These are phyloP conservation scores for Crematogaster levior DNA, from an alignment of 2,888 invertebrate genomes.

Conservation along the genomic window DNA sequence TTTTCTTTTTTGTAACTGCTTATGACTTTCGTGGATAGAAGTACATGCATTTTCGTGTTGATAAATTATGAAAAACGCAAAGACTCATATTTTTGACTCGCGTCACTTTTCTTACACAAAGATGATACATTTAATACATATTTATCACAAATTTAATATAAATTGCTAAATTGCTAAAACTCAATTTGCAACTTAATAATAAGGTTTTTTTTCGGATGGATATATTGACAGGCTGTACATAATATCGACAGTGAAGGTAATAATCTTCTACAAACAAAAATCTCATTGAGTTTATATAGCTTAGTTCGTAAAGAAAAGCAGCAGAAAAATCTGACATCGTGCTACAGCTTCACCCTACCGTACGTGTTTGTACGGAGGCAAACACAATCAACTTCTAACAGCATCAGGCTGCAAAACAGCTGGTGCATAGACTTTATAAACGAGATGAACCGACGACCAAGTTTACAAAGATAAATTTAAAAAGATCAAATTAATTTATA, in stretches of 20 bases:
- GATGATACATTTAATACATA: neutral
- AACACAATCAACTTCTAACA: slow-evolving; percentile 58
- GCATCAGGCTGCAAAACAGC: neutral
- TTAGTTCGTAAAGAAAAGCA: slow-evolving; percentile 59
- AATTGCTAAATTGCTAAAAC: neutral
- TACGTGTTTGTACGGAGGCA: slow-evolving; percentile 43
- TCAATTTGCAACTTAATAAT: slow-evolving; percentile 21
- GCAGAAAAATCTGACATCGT: slow-evolving; percentile 59
- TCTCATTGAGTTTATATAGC: slow-evolving; percentile 62
- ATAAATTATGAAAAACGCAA: no score
- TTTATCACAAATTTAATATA: neutral
- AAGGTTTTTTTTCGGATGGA: slow-evolving; percentile 22
- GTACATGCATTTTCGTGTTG: no score
- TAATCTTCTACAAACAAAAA: slow-evolving; percentile 64
- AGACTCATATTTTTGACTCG: no score
- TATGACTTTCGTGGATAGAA: no score
- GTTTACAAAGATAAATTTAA: neutral
- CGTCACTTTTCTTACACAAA: no score
- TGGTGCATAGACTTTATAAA: slow-evolving; percentile 11
- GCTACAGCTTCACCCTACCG: slow-evolving; percentile 16
- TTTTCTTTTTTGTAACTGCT: no score
- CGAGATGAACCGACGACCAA: neutral
- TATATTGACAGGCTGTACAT: slow-evolving; percentile 42
- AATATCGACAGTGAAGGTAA: slow-evolving; percentile 53
- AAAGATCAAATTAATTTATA: neutral